Base-by-base conservation (phyloP, 2,113 vertebrate genomes). In the Delphinus delphis region DNA sequence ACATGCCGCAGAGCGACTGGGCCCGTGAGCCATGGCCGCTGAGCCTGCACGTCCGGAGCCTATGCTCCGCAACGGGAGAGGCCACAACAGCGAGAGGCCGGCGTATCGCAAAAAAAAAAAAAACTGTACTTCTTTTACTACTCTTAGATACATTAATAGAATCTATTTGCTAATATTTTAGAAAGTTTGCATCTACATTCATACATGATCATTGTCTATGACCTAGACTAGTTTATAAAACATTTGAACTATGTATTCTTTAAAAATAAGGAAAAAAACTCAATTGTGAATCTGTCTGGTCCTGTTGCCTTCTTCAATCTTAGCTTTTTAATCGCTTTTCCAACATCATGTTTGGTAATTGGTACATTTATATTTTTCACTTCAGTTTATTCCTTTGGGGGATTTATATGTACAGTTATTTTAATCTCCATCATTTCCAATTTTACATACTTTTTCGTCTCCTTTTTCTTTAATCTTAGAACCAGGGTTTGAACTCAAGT, bases 121-220 rank as follows among this genome's bases (percentile, higher is more conserved):
- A 38, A 84, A n/a, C 63, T 74, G 5, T 47, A 47, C 10, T 82
- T 80, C 26, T 74, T 93, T 92, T 63, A 70, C 50, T 87, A 68
- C 17, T 60, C 41, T 76, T 77, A 28, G 3, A 65, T n/a, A 76
- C 11, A 47, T 17, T 70, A 28, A 20, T 73, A 62, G 13, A 76
- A 47, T 93, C 50, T 83, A 92, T 88, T 82, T 95, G 33, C 28
- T 95, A 55, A 67, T 53, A 73, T 84, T 65, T 80, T 90, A 65
- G 23, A 90, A 88, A 71, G 79, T 68, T 71, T 74, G 13, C 33
- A 80, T 88, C 41, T 86, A 9, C 47, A 86, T 74, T 87, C 36
- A 83, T 15, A 47, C 82, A 8, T 88, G 28, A 68, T 68, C 38
- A 85, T 50, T 81, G 67, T 74, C 65, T 94, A 55, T 38, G 13